Evolutionary conservation across 2,888 invertebrate genomes (phyloP).

Genomic region (Eristalinus aeneus): DNA sequence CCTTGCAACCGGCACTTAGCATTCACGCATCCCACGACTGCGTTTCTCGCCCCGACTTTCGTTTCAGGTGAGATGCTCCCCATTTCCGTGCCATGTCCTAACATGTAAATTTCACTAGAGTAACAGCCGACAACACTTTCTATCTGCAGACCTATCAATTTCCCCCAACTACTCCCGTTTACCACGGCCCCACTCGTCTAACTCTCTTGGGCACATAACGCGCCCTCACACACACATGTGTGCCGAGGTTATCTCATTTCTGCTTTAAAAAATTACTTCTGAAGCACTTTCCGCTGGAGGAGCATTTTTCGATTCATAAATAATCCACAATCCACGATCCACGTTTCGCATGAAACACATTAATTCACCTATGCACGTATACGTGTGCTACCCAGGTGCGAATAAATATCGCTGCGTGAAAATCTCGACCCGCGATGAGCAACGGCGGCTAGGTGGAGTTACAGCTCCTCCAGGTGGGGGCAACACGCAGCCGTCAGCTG

Average conservation of each 20-base stretch:
- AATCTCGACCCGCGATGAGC: slow-evolving; percentile 35
- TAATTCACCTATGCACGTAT: slow-evolving; percentile 40
- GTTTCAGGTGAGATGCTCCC: too few species aligned
- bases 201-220: too few species aligned
- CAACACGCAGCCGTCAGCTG: neutral
- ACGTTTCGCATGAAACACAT: slow-evolving; percentile 47
- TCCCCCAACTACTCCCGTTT: neutral
- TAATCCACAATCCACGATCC: slow-evolving; percentile 49
- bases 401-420: slow-evolving; percentile 49
- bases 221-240: neutral
- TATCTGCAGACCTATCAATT: slow-evolving; percentile 10
- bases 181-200: too few species aligned
- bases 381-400: slow-evolving; percentile 35
- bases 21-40: too few species aligned
- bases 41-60: too few species aligned
- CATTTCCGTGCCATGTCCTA: neutral
- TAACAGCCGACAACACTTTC: neutral
- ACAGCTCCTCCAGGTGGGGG: neutral
- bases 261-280: slow-evolving; percentile 29
- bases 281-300: slow-evolving; percentile 23
- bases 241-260: neutral
- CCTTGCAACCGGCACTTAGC: too few species aligned
- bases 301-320: slow-evolving; percentile 57
- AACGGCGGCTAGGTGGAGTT: neutral
- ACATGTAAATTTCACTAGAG: neutral